Conservation (phyloP, 2,113 vertebrate species). For the Balaeniceps rex region DNA sequence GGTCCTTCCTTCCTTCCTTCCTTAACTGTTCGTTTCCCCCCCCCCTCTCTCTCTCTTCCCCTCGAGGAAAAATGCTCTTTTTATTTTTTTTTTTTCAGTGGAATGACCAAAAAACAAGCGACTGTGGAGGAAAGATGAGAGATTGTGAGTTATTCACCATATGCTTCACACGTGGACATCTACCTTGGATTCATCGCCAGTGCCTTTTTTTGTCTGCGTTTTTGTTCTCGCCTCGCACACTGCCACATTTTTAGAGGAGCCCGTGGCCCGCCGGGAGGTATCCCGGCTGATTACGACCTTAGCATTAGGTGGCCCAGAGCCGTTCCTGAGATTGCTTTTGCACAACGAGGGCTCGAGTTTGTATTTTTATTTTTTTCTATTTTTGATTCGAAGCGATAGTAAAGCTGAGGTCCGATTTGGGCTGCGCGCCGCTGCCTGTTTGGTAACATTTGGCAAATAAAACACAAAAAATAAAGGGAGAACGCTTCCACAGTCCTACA, state of each 20-base stretch:
- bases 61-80: constrained; percentile 2
- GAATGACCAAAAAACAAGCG: constrained; percentile 74
- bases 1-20: not conserved
- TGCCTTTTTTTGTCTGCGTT: constrained; percentile 46
- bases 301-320: constrained; percentile 78
- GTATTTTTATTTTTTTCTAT: not conserved
- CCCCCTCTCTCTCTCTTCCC: not conserved
- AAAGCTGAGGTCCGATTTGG: constrained; percentile 81
- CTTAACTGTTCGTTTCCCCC: not conserved
- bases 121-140: constrained; percentile 73
- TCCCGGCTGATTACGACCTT: constrained; percentile 61
- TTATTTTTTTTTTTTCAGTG: constrained; percentile 60
- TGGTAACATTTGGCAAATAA: constrained; percentile 79
- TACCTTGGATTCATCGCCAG: constrained; percentile 59
- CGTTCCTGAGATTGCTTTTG: constrained; percentile 85
- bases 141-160: constrained; percentile 68
- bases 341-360: constrained; percentile 70
- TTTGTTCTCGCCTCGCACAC: constrained; percentile 39
- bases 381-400: constrained; percentile 69
- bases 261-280: constrained; percentile 48
- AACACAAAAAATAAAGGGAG: constrained; percentile 41
- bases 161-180: constrained; percentile 64
- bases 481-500: constrained; percentile 74
- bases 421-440: constrained; percentile 74
- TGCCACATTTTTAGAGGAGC: constrained; percentile 60